These are phyloP conservation scores for Hybos culiciformis DNA, from an alignment of 2,888 invertebrate genomes.

Conservation along the genomic window DNA sequence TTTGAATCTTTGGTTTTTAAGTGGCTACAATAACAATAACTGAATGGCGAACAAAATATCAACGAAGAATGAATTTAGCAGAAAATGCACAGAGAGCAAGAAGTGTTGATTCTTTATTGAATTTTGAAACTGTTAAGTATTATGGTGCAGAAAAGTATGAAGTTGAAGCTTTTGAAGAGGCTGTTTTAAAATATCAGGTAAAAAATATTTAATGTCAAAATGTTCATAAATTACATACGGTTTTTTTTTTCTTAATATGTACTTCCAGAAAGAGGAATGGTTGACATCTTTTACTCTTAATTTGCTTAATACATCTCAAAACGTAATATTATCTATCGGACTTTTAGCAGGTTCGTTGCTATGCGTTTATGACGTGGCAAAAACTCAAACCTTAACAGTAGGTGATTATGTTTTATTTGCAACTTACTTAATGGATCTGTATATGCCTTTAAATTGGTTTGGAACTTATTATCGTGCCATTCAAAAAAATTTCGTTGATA, in stretches of 20 bases:
- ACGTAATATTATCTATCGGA: constrained; percentile 75
- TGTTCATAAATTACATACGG: too few species aligned
- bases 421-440: constrained; percentile 86
- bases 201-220: too few species aligned
- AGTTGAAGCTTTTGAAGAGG: constrained; percentile 66
- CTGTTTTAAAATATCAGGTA: constrained; percentile 77
- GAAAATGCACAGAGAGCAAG: constrained; percentile 86
- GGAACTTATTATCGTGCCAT: constrained; percentile 96
- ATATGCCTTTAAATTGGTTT: constrained; percentile 94
- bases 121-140: constrained; percentile 98
- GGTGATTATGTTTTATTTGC: constrained; percentile 96
- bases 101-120: constrained; percentile 90
- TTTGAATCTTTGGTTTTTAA: constrained; percentile 31
- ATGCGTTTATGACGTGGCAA: constrained; percentile 75
- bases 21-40: constrained; percentile 80
- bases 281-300: constrained; percentile 72
- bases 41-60: constrained; percentile 95
- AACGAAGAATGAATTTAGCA: constrained; percentile 83
- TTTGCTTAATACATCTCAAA: constrained; percentile 82
- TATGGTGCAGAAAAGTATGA: constrained; percentile 92
- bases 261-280: constrained; percentile 73
- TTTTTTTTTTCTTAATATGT: constrained; percentile 14
- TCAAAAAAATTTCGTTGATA: constrained; percentile 94
- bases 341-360: constrained; percentile 75
- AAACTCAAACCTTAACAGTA: constrained; percentile 56